Conservation (phyloP, 2,113 vertebrate genomes). For the Oreochromis spilurus region DNA sequence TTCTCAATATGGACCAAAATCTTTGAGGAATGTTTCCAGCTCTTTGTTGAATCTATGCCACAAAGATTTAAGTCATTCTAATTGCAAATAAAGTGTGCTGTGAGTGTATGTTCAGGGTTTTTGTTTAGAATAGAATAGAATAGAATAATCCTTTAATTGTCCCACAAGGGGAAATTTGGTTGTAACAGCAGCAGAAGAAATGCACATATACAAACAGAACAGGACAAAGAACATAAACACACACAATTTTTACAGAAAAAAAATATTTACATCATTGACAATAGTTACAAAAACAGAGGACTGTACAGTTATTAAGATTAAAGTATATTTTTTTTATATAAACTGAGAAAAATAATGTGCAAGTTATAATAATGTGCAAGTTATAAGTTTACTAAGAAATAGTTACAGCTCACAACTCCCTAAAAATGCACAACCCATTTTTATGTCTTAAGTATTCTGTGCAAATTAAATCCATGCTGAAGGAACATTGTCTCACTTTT, state of each 20-base stretch:
- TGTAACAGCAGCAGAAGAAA: not conserved
- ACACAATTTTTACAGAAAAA: not conserved
- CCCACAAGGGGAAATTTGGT: not conserved
- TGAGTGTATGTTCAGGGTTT: not conserved
- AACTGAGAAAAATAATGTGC: not conserved
- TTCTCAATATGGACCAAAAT: not conserved
- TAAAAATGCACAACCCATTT: not conserved
- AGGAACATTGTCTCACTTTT: not conserved
- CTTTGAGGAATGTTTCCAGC: not conserved
- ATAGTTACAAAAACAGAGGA: not conserved
- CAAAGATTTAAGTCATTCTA: not conserved
- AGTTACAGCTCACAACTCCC: not conserved
- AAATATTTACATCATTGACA: not conserved
- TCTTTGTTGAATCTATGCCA: not conserved
- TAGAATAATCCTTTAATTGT: not conserved
- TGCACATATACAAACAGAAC: not conserved
- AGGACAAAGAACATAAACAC: not conserved
- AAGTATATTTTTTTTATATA: not conserved
- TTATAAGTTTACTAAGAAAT: not conserved
- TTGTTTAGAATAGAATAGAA: not conserved
- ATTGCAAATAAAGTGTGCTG: not conserved
- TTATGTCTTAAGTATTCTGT: not conserved
- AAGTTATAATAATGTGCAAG: not conserved
- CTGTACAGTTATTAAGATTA: not conserved
- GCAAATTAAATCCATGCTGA: not conserved